phyloP scores from a whole-genome alignment of 1,140 invertebrate species.

The Lepidostoma basale region DNA sequence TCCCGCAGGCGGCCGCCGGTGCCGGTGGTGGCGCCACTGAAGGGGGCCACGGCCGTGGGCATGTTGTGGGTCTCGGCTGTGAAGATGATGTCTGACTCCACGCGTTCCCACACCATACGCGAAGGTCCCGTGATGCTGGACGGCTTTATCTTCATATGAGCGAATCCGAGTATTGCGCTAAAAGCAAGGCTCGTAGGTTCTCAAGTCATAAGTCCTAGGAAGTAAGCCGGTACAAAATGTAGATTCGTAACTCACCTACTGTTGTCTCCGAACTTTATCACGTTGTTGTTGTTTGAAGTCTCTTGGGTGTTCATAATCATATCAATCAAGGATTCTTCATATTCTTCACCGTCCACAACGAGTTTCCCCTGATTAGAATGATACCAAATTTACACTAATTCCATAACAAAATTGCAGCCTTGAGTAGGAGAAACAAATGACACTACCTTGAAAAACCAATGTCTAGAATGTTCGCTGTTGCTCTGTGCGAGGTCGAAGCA shows the following conservation, averaged over 20 bases:
- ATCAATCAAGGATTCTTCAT: constrained; percentile 84
- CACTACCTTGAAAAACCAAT: constrained; percentile 86
- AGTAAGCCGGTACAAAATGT: not conserved
- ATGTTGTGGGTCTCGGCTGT: constrained; percentile 99
- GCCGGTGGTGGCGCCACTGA: constrained; percentile 95
- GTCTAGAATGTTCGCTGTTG: constrained; percentile 92
- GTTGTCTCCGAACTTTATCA: constrained; percentile 98
- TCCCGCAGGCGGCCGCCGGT: constrained; percentile 95
- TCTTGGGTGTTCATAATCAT: constrained; percentile 92
- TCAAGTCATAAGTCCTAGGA: not conserved
- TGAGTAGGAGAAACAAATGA: not conserved
- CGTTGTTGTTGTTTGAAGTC: constrained; percentile 88
- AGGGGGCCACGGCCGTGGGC: constrained; percentile 92
- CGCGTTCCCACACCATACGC: constrained; percentile 62
- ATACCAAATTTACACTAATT: not conserved
- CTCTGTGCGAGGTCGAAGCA: constrained; percentile 98
- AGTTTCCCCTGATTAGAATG: constrained; percentile 74
- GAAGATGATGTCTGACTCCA: constrained; percentile 91
- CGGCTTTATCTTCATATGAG: constrained; percentile 71
- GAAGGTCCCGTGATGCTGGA: constrained; percentile 66
- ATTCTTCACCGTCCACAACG: constrained; percentile 80
- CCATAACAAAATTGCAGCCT: not conserved
- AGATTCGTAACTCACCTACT: constrained; percentile 76
- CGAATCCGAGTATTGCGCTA: constrained; percentile 89
- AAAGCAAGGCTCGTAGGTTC: constrained; percentile 46